Conservation (phyloP, 2,113 vertebrate genomes). For the Salvelinus namaycush region DNA sequence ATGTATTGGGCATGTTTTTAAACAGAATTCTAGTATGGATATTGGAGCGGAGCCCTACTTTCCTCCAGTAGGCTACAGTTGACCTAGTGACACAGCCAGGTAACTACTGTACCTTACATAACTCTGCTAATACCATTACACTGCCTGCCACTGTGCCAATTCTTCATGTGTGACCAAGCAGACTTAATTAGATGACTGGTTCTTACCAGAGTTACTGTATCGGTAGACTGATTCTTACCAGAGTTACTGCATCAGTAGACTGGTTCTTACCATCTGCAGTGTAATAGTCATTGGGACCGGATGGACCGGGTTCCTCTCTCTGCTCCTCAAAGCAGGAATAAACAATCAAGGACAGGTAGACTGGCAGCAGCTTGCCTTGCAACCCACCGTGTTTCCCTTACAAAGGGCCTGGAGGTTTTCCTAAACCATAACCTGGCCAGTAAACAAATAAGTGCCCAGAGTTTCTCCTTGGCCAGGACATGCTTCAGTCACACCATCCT, state of each 20-base stretch:
- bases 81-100: not conserved
- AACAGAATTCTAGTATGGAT: no score
- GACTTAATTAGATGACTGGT: not conserved
- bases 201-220: not conserved
- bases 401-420: no score
- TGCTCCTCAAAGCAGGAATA: conserved; percentile 53
- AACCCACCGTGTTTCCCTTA: not conserved
- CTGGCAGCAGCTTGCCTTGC: not conserved
- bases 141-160: not conserved
- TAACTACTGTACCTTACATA: not conserved
- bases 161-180: not conserved
- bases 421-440: no score
- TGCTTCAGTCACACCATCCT: no score
- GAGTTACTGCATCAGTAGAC: not conserved
- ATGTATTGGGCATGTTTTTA: no score
- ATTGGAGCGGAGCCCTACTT: no score
- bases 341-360: conserved; percentile 30
- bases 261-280: conserved; percentile 42
- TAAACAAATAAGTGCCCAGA: no score
- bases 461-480: no score
- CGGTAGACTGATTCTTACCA: conserved; percentile 20
- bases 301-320: conserved; percentile 10
- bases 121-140: not conserved
- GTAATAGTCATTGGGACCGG: conserved; percentile 50
- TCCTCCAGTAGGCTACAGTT: no score